These are phyloP conservation scores for Eubucco bourcierii DNA, from an alignment of 2,113 vertebrate species.

Conservation along the genomic window DNA sequence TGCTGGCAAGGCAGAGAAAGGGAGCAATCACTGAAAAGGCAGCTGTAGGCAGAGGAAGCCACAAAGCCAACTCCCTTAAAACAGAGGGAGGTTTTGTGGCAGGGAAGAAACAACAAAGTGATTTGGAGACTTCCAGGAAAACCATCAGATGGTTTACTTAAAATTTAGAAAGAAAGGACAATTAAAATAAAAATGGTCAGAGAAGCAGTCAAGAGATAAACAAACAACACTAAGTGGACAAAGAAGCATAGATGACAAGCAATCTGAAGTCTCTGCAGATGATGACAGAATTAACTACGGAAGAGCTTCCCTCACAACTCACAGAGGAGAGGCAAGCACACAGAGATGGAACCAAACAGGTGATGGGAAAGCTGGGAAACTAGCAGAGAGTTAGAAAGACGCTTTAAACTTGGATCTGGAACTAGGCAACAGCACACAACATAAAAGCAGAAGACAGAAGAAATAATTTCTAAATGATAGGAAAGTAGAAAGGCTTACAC, in stretches of 20 bases:
- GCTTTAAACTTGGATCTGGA: neutral
- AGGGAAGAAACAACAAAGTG: neutral
- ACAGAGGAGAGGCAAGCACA: neutral
- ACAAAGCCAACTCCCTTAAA: neutral
- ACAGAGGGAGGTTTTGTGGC: neutral
- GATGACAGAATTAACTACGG: neutral
- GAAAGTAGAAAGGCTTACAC: neutral
- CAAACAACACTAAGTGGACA: neutral
- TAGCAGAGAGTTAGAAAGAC: neutral
- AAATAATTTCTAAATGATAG: neutral
- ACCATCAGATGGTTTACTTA: rapidly evolving
- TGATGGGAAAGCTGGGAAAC: neutral
- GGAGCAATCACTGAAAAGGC: neutral
- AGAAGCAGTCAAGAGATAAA: neutral
- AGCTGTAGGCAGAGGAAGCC: neutral
- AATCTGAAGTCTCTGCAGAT: neutral
- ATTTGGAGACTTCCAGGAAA: neutral
- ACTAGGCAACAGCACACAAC: neutral
- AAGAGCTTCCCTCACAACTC: neutral
- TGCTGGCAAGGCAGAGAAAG: neutral
- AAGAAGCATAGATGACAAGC: neutral
- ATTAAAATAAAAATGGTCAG: neutral
- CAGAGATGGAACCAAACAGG: neutral
- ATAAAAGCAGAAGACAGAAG: neutral
- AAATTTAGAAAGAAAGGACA: neutral